Evolutionary conservation across 1,140 invertebrate species (phyloP), one percentile per base, ranked within the genome.

Genomic region (Macrocentrus cingulum): DNA sequence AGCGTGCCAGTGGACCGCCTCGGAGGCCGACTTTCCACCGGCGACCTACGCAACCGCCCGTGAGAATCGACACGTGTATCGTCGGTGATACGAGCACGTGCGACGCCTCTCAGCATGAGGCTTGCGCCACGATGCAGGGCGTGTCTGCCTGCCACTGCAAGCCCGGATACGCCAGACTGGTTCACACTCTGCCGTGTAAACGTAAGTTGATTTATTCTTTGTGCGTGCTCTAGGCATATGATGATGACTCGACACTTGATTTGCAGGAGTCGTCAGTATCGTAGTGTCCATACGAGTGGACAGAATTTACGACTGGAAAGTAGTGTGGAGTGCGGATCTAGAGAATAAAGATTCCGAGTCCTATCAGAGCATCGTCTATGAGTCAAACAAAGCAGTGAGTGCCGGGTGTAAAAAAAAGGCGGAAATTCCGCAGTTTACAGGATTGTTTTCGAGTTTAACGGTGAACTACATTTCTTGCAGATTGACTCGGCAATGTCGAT

Each of bases 81-180:
- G 92, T 95, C 1, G 94, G 93, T 1, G 93, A 97, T 63, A 91
- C 94, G 63, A 88, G 89, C n/a, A 95, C 94, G 0, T 97, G 94
- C 66, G 92, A 95, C 67, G 82, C 85, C 42, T 87, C 89, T 18
- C 89, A 94, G 72, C 90, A 94, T 68, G 94, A 96, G 69, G 85
- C 87, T 42, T 97, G 94, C 72, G 85, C 87, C 57, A 95, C 92
- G 0, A 91, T 95, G 77, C 84, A 84, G 59, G 93, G 92, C 2
- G 93, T 95, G n/a, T 94, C 91, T 7, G 91, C 91, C 50, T 97
- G 94, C 70, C 88, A 92, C 60, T 97, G 94, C 70, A 81, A 91
- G 57, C 90, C 91, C 56, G 92, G 94, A 15, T 94, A 87, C 68
- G 91, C 90, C 0, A 81, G 92, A 49, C 76, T 89, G 1, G 85